Percentiles rank a stretch among this genome's conserved stretches.
Evolutionary conservation across 2,797 vertebrate species (phyloP).

Genomic region (Lithobates sylvaticus): DNA sequence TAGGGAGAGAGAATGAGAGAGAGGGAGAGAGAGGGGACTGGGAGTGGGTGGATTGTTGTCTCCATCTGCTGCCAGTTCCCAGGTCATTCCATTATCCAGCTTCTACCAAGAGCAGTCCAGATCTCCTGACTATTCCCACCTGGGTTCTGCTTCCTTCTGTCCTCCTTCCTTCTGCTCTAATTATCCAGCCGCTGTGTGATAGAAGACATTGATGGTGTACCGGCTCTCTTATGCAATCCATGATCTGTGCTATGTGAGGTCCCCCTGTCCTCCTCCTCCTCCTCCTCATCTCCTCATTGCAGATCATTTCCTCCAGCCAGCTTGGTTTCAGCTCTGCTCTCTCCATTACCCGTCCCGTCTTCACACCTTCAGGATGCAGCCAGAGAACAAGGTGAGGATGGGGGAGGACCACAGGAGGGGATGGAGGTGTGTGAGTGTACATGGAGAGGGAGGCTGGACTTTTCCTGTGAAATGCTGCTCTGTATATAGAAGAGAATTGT

Average conservation of each 20-base stretch:
- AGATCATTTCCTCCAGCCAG: slow-evolving; percentile 22
- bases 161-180: background rate
- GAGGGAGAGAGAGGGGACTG: background rate
- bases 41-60: slow-evolving; percentile 15
- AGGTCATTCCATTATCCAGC: slow-evolving; percentile 6
- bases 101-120: background rate
- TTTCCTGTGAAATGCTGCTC: slow-evolving; percentile 22
- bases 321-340: slow-evolving; percentile 8
- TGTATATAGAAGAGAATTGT: background rate
- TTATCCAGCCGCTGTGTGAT: background rate
- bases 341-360: slow-evolving; percentile 5
- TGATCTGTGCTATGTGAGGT: background rate
- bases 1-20: slow-evolving; percentile 9
- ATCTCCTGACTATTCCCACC: background rate
- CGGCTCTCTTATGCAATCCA: background rate
- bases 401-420: slow-evolving; percentile 29
- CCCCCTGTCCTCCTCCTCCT: background rate
- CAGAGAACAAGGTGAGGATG: slow-evolving; percentile 45
- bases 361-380: slow-evolving; percentile 46
- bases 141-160: background rate
- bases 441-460: slow-evolving; percentile 23
- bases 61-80: slow-evolving; percentile 29
- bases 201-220: background rate
- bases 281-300: slow-evolving; percentile 30
- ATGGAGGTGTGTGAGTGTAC: slow-evolving; percentile 30